phyloP scores from a whole-genome alignment of 2,888 invertebrate genomes.

The Nematopogon swammerdamellus region DNA sequence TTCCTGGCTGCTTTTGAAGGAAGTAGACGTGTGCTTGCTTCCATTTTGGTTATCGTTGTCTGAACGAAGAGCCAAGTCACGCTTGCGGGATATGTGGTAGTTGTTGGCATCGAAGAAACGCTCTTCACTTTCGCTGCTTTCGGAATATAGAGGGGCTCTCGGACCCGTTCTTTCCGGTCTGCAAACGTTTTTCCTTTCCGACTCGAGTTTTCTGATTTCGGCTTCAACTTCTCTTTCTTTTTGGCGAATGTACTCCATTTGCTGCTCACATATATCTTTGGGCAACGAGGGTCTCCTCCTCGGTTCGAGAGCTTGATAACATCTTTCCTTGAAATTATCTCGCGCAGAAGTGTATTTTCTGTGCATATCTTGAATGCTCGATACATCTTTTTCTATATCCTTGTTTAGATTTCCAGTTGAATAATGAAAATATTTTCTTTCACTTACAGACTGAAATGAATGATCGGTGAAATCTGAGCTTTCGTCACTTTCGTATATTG shows the following conservation, averaged over 20 bases:
- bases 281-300: conserved; percentile 58
- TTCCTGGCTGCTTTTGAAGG: conserved; percentile 61
- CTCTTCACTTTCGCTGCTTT: conserved; percentile 25
- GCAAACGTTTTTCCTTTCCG: conserved; percentile 33
- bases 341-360: conserved; percentile 29
- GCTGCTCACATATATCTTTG: conserved; percentile 60
- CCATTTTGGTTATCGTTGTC: conserved; percentile 12
- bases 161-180: conserved; percentile 22
- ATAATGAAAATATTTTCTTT: conserved; percentile 39
- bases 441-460: conserved; percentile 33
- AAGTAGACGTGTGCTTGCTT: conserved; percentile 20
- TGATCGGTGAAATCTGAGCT: conserved; percentile 39
- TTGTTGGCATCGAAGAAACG: conserved; percentile 26
- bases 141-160: conserved; percentile 36
- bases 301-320: conserved; percentile 3
- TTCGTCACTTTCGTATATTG: conserved; percentile 43
- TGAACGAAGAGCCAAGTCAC: conserved; percentile 33
- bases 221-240: conserved; percentile 67
- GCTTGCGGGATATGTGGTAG: conserved; percentile 38
- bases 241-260: conserved; percentile 62
- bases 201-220: conserved; percentile 62
- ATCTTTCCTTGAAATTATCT: conserved; percentile 15
- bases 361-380: conserved; percentile 47
- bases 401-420: conserved; percentile 45
- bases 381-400: conserved; percentile 46